Evolutionary conservation across 2,888 invertebrate species (phyloP), one percentile per base, ranked within the genome.

Genomic region (Acronicta psi): DNA sequence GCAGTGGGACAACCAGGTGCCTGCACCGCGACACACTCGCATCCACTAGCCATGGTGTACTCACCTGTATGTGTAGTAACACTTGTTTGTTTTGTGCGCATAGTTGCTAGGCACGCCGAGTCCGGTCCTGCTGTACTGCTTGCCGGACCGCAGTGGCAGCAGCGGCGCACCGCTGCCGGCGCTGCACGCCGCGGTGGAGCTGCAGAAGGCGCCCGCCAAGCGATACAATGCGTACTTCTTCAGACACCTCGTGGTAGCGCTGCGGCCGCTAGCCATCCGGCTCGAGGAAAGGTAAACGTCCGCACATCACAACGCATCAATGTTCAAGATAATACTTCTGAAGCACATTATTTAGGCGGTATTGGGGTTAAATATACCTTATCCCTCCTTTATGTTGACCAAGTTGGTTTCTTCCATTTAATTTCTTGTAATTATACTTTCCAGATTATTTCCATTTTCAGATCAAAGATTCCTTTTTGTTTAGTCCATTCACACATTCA

Each of bases 141-240:
- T 94, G 72, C 94, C 94, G 17, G 94, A 85, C 86, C 43, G 95
- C 94, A 53, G 75, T 44, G 76, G 66, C 54, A 91, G 61, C 52
- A 54, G 91, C 7, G 34, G 13, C 83, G 84, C 93, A 18, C 90
- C 90, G 54, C 89, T 90, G 71, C 97, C 98, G 31, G 98, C 98
- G 9, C 95, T 99, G 72, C 96, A 97, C 80, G 95, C 99, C 49
- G 96, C 96, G 16, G 95, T 97, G 2, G 97, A 98, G 89, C 95
- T 97, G 80, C 93, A 97, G 67, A 96, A 97, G 25, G 95, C 96
- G 80, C 94, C 95, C 11, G 82, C 95, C 86, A 92, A 95, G 16
- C 95, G 96, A 63, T 95, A 96, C 90, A 97, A 98, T 91, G 98
- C 98, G 2, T 96, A 97, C 72, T 98, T 98, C 84, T 98, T 98